Conservation (phyloP, 2,888 invertebrate species). For the Unio delphinus region DNA sequence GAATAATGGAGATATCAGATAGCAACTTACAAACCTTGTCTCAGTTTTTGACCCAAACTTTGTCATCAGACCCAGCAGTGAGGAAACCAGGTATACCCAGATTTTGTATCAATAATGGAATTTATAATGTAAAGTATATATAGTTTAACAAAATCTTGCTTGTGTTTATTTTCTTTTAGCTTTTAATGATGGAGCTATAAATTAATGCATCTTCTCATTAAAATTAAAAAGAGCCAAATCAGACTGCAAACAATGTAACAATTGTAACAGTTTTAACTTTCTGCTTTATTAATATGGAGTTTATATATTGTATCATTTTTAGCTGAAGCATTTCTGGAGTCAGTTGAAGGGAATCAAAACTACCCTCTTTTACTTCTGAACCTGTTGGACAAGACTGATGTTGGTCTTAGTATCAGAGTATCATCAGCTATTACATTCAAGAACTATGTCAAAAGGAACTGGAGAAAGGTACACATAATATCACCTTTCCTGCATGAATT, state of each 20-base stretch:
- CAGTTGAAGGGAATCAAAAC: slow-evolving; percentile 91
- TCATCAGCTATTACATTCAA: slow-evolving; percentile 96
- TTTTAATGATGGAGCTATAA: not conserved
- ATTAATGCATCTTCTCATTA: not conserved
- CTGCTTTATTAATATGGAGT: not conserved
- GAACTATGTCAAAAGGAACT: slow-evolving; percentile 96
- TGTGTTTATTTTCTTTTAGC: not conserved
- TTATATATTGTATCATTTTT: slow-evolving; percentile 49
- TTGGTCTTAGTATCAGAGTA: slow-evolving; percentile 86
- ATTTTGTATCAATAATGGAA: not conserved
- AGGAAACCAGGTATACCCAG: slow-evolving; percentile 81
- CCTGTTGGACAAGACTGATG: slow-evolving; percentile 82
- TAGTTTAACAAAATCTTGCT: not conserved
- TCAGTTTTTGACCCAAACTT: slow-evolving; percentile 88
- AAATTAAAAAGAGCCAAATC: not conserved
- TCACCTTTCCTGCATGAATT: not conserved
- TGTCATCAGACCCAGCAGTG: slow-evolving; percentile 86
- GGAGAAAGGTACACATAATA: slow-evolving; percentile 75
- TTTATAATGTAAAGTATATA: not conserved
- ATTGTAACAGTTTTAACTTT: not conserved
- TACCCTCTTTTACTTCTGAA: slow-evolving; percentile 89
- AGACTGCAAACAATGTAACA: not conserved
- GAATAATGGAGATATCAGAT: slow-evolving; percentile 88
- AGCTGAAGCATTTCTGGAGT: slow-evolving; percentile 94
- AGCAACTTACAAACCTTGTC: slow-evolving; percentile 85